These are phyloP conservation scores for Drosophila hydei DNA, from an alignment of 1,140 invertebrate species.

Conservation along the genomic window DNA sequence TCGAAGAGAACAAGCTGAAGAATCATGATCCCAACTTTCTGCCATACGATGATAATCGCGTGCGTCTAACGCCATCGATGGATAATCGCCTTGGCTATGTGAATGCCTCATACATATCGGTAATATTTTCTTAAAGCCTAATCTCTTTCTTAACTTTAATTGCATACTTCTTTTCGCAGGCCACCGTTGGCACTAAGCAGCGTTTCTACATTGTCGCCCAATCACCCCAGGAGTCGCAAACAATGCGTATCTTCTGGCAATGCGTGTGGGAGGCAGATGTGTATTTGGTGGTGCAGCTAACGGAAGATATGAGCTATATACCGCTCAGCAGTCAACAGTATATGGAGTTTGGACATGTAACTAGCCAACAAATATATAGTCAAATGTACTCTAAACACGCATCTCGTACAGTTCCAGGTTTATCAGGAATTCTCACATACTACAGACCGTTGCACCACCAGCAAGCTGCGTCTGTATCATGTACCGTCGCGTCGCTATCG, in stretches of 20 bases:
- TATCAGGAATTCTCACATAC: slow-evolving; percentile 87
- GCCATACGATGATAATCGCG: slow-evolving; percentile 94
- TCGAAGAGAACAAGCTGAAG: slow-evolving; percentile 80
- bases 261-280: slow-evolving; percentile 94
- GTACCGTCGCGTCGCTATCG: slow-evolving; percentile 85
- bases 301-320: slow-evolving; percentile 87
- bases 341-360: slow-evolving; percentile 85
- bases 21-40: slow-evolving; percentile 87
- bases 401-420: slow-evolving; percentile 88
- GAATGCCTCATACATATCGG: slow-evolving; percentile 94
- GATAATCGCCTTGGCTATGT: slow-evolving; percentile 94
- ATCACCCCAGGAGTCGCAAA: slow-evolving; percentile 85
- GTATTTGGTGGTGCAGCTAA: slow-evolving; percentile 90
- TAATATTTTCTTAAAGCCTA: too few relatives aligned
- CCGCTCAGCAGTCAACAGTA: slow-evolving; percentile 85
- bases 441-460: slow-evolving; percentile 86
- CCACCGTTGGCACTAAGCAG: slow-evolving; percentile 89
- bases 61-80: slow-evolving; percentile 90
- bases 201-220: slow-evolving; percentile 94
- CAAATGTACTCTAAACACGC: neutral
- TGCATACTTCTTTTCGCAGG: slow-evolving; percentile 83
- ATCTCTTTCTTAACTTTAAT: neutral
- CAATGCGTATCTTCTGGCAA: slow-evolving; percentile 90
- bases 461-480: slow-evolving; percentile 86
- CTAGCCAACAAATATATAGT: too few relatives aligned